phyloP scores from a whole-genome alignment of 1,140 invertebrate genomes.

The Hyposmocoma kahamanoa region DNA sequence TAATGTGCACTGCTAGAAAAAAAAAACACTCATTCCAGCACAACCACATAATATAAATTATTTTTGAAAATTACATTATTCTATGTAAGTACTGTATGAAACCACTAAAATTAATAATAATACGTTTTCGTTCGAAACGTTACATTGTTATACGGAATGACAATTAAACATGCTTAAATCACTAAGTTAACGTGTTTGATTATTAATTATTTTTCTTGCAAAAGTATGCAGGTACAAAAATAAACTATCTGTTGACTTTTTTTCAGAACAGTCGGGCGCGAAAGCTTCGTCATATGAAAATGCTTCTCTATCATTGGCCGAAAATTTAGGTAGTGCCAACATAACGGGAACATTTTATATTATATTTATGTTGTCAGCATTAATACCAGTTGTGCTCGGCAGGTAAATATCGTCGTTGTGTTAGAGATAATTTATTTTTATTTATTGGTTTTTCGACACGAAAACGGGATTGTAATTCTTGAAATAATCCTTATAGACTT shows the following conservation, averaged over 20 bases:
- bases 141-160: neutral
- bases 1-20: too few species aligned
- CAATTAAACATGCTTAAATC: too few species aligned
- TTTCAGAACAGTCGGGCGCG: slow-evolving; percentile 63
- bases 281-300: slow-evolving; percentile 62
- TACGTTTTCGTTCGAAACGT: too few species aligned
- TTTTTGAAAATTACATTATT: too few species aligned
- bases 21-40: too few species aligned
- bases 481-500: slow-evolving; percentile 35
- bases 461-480: slow-evolving; percentile 36
- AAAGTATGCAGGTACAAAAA: too few species aligned
- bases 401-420: slow-evolving; percentile 70
- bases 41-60: too few species aligned
- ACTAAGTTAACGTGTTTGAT: too few species aligned
- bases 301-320: slow-evolving; percentile 41
- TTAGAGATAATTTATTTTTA: slow-evolving; percentile 64
- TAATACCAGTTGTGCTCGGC: slow-evolving; percentile 67
- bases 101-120: too few species aligned
- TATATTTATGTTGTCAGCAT: slow-evolving; percentile 69
- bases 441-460: slow-evolving; percentile 52
- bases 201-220: too few species aligned
- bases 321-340: slow-evolving; percentile 57
- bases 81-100: too few species aligned
- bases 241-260: slow-evolving; percentile 34
- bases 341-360: slow-evolving; percentile 25